These are phyloP conservation scores for Cosmorhoe ocellata DNA, from an alignment of 2,888 invertebrate genomes.

Conservation along the genomic window DNA sequence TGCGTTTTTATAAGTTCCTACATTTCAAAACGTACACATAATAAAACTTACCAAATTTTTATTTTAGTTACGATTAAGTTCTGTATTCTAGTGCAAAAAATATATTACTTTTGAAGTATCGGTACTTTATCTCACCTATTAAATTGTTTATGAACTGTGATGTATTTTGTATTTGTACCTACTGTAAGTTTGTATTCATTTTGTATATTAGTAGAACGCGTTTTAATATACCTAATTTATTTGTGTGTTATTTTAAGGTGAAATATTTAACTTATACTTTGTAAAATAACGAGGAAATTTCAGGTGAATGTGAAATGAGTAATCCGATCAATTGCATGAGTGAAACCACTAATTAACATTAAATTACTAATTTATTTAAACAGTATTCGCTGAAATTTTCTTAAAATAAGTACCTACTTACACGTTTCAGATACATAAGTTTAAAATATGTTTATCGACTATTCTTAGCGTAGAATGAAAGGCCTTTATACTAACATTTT, in stretches of 20 bases:
- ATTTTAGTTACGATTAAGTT: conserved; percentile 62
- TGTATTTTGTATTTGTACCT: conserved; percentile 79
- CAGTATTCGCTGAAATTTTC: conserved; percentile 45
- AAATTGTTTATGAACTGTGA: conserved; percentile 83
- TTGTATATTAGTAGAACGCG: conserved; percentile 79
- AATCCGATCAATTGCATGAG: conserved; percentile 14
- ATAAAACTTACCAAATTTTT: conserved; percentile 75
- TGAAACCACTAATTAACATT: conserved; percentile 9
- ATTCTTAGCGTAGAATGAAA: conserved; percentile 2
- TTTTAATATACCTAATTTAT: conserved; percentile 81
- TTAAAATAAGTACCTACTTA: no score
- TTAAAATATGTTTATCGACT: no score
- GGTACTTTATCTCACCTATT: conserved; percentile 68
- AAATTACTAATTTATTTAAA: conserved; percentile 7
- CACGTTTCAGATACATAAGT: conserved; percentile 45
- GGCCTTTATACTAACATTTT: background rate
- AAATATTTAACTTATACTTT: conserved; percentile 57
- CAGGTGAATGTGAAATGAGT: conserved; percentile 12
- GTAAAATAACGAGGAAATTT: conserved; percentile 25
- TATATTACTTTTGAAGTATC: conserved; percentile 68
- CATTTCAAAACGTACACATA: conserved; percentile 62
- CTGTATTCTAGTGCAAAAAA: conserved; percentile 54
- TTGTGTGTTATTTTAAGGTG: conserved; percentile 67
- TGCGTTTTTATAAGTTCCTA: conserved; percentile 72
- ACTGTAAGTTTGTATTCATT: conserved; percentile 77